Conservation (phyloP, 2,888 invertebrate species). For the Steinernema carpocapsae region DNA sequence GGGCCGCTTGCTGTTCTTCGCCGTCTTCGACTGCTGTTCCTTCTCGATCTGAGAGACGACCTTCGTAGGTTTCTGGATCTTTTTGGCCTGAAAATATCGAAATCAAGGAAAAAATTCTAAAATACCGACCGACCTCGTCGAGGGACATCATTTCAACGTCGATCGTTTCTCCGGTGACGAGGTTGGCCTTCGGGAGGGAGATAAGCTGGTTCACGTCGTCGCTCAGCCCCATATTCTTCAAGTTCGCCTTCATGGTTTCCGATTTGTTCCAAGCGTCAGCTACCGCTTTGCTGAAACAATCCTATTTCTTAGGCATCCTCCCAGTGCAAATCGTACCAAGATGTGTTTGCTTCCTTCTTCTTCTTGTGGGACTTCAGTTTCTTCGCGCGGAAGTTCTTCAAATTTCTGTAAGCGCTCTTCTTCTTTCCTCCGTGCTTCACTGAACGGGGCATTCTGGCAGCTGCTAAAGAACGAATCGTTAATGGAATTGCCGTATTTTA, state of each 20-base stretch:
- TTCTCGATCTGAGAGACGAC: constrained; percentile 48
- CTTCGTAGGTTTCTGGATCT: constrained; percentile 42
- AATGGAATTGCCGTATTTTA: no score
- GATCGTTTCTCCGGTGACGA: constrained; percentile 3
- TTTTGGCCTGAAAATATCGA: constrained; percentile 35
- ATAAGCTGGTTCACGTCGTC: constrained; percentile 56
- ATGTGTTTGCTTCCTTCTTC: constrained; percentile 32
- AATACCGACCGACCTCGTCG: constrained; percentile 6
- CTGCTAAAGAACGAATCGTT: not conserved
- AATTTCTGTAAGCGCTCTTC: constrained; percentile 34
- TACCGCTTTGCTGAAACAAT: constrained; percentile 47
- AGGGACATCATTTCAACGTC: constrained; percentile 32
- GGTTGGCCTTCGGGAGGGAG: constrained; percentile 41
- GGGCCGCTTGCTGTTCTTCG: constrained; percentile 39
- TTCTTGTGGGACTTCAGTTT: constrained; percentile 37
- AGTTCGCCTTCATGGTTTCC: constrained; percentile 49
- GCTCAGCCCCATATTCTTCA: constrained; percentile 53
- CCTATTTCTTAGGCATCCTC: not conserved
- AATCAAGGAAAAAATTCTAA: constrained; percentile 1
- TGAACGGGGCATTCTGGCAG: constrained; percentile 14
- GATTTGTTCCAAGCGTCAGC: constrained; percentile 52
- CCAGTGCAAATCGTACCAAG: constrained; percentile 37
- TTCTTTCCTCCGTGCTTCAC: constrained; percentile 29
- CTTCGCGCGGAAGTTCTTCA: constrained; percentile 39
- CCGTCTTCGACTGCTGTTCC: constrained; percentile 36